Base-by-base conservation (phyloP, 2,113 vertebrate species). In the Malurus alboscapulatus region DNA sequence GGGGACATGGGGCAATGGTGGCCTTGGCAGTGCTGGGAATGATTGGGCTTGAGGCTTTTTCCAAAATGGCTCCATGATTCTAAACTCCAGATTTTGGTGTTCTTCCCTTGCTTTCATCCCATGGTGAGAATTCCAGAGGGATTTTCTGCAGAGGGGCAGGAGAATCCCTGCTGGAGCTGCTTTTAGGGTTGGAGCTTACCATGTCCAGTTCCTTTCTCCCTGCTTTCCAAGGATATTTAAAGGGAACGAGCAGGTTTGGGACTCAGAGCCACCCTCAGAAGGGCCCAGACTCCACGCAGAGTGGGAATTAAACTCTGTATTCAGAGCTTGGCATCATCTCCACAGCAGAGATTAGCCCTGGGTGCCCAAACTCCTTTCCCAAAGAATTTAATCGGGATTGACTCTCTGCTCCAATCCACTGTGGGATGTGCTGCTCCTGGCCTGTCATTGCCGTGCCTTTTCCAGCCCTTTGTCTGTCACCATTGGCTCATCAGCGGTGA, bases 261-360 rank as follows among this genome's bases (percentile, higher is more conserved):
- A 38, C n/a, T 40, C 14, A 12, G 26, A 24, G 29, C 6, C 12
- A 1, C n/a, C 16, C 34, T 11, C n/a, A 16, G 45, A 12, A 82
- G 24, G 27, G 10, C 45, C 22, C 32, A 5, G 20, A 2, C 9
- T 69, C 10, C 32, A 18, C 10, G 71, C 55, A 51, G 30, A 62
- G 66, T 2, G 1, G 30, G 68, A 42, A 27, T 73, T 14, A 7
- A 20, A 17, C 55, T 27, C 14, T 0, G 0, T 4, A 17, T 85
- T 19, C 19, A 6, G 25, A 3, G 24, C 48, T 86, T 2, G 2
- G n/a, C 55, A 10, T 10, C 7, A 17, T 42, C 36, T 53, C 67
- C 1, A 0, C 12, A 9, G 51, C 20, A 66, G 51, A 15, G 22
- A 4, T 5, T 17, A 83, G 7, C 2, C 0, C 36, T 45, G 2